Conservation (phyloP, 2,888 invertebrate genomes). For the Tineola bisselliella region DNA sequence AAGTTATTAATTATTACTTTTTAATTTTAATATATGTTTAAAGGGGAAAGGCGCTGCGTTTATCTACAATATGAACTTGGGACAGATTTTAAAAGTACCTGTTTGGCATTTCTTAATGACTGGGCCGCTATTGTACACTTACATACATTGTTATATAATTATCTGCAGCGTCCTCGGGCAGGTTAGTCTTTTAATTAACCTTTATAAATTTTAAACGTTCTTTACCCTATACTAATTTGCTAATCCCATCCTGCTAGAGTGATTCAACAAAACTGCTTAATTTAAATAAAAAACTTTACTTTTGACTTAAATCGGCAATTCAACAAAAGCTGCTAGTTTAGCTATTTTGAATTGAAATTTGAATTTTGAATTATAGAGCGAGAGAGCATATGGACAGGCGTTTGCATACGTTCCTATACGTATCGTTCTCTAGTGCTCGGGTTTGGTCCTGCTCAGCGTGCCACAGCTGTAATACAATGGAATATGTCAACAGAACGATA, state of each 20-base stretch:
- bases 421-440: conserved; percentile 90
- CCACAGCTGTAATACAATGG: conserved; percentile 87
- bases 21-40: too few species aligned
- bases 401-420: conserved; percentile 89
- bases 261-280: too few species aligned
- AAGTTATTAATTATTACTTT: too few species aligned
- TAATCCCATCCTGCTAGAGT: too few species aligned
- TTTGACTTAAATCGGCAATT: too few species aligned
- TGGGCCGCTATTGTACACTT: conserved; percentile 94
- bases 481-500: conserved; percentile 79
- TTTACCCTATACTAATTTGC: too few species aligned
- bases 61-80: conserved; percentile 91
- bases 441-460: conserved; percentile 87
- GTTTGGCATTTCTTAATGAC: conserved; percentile 87
- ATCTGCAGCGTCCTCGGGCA: conserved; percentile 80
- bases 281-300: too few species aligned
- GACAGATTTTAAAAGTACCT: conserved; percentile 85
- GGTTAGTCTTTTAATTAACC: conserved; percentile 54
- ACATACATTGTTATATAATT: conserved; percentile 84
- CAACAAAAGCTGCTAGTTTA: conserved; percentile 22
- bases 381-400: conserved; percentile 49
- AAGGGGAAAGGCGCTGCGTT: conserved; percentile 86
- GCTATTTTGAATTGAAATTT: too few species aligned
- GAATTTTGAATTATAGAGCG: conserved; percentile 63
- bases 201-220: too few species aligned